Percentiles rank a stretch among this genome's conserved stretches.
Evolutionary conservation across 2,113 vertebrate species (phyloP).

Genomic region (Macaca fascicularis): DNA sequence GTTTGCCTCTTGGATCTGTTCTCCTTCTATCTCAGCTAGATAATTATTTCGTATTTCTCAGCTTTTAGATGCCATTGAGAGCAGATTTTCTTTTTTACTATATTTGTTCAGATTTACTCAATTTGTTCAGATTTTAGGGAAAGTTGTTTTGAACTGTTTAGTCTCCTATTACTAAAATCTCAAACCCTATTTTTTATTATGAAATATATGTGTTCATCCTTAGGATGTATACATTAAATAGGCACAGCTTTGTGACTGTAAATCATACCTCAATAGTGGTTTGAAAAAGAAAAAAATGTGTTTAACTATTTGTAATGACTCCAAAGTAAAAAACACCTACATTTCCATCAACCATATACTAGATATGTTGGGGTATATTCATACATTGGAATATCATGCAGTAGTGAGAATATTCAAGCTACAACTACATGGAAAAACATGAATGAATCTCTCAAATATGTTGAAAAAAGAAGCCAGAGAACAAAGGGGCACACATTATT

Average conservation of each 20-base stretch:
- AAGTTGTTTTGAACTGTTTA: not conserved
- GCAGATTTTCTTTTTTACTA: not conserved
- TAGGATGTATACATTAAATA: not conserved
- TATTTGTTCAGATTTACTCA: not conserved
- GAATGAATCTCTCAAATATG: not conserved
- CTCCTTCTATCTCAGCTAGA: not conserved
- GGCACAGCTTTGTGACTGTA: not conserved
- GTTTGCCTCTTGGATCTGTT: not conserved
- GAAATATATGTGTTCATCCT: not conserved
- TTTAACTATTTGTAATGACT: constrained; percentile 17
- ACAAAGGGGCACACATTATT: not conserved
- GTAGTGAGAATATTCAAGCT: not conserved
- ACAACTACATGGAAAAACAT: not conserved
- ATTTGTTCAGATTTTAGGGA: not conserved
- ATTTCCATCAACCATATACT: not conserved
- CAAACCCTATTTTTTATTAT: not conserved
- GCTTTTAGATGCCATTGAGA: not conserved
- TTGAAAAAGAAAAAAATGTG: not conserved
- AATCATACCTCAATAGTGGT: not conserved
- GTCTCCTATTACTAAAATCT: constrained; percentile 14
- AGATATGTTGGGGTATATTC: not conserved
- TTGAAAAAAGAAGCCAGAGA: not conserved
- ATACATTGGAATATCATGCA: not conserved
- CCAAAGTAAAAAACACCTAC: not conserved
- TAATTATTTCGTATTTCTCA: constrained; percentile 10